Conservation (phyloP, 2,113 vertebrate species). For the Hipposideros armiger region DNA sequence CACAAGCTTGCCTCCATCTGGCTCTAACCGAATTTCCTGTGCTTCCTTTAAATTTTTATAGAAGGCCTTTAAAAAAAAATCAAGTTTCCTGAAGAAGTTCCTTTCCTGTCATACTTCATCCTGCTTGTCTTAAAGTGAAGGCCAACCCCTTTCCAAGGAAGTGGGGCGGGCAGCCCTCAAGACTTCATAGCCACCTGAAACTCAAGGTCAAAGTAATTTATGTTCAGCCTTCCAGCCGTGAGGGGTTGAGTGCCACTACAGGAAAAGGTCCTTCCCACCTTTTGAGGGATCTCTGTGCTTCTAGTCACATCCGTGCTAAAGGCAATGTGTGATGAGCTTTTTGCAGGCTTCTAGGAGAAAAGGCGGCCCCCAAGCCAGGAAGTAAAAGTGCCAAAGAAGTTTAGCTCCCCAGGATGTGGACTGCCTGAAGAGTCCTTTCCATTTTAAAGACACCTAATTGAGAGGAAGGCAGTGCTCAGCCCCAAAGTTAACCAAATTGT, state of each 20-base stretch:
- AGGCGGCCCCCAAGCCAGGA: conserved; percentile 16
- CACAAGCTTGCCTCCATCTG: background rate
- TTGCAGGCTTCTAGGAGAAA: conserved; percentile 16
- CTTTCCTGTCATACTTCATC: conserved; percentile 55
- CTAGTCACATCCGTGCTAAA: conserved; percentile 9
- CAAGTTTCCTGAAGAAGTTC: conserved; percentile 24
- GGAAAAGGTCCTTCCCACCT: conserved; percentile 13
- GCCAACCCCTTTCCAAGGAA: background rate
- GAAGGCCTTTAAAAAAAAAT: conserved; percentile 52
- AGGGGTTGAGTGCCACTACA: background rate
- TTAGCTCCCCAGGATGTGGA: conserved; percentile 45
- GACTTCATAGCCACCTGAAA: conserved; percentile 40
- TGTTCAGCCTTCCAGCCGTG: background rate
- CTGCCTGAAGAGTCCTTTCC: conserved; percentile 53
- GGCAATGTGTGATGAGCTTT: conserved; percentile 41
- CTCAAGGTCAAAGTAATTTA: conserved; percentile 67
- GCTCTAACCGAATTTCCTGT: conserved; percentile 26
- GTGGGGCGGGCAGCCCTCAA: background rate
- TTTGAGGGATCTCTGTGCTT: background rate
- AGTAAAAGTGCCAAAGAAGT: conserved; percentile 37
- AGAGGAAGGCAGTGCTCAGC: background rate
- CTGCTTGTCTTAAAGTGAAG: conserved; percentile 55
- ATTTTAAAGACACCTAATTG: conserved; percentile 6
- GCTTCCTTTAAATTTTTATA: conserved; percentile 22
- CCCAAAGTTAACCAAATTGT: background rate